phyloP scores from a whole-genome alignment of 2,113 vertebrate species.

The Megaleporinus macrocephalus region DNA sequence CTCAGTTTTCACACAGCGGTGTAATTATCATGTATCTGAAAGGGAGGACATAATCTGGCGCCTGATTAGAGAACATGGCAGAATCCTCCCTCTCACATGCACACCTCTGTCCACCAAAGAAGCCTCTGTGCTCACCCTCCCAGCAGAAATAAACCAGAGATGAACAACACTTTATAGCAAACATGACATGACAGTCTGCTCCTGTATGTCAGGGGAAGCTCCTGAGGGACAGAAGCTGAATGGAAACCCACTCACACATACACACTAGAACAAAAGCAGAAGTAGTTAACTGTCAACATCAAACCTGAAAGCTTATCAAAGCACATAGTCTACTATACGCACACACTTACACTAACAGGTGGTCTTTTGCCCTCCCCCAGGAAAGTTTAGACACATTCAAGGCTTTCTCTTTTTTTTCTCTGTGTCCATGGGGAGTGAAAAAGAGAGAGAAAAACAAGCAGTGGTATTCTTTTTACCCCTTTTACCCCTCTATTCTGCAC shows the following conservation, averaged over 20 bases:
- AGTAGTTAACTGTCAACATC: constrained; percentile 50
- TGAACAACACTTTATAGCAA: not conserved
- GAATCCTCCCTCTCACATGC: constrained; percentile 70
- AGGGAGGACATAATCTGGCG: constrained; percentile 91
- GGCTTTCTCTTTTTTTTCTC: not conserved
- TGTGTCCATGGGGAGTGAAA: not conserved
- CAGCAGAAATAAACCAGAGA: constrained; percentile 5
- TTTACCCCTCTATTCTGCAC: not conserved
- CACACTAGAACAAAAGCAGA: constrained; percentile 29
- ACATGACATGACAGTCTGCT: constrained; percentile 12
- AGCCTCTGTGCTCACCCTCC: not conserved
- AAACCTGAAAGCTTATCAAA: constrained; percentile 57
- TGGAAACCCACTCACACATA: not conserved
- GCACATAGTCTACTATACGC: not conserved
- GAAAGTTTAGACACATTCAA: constrained; percentile 8
- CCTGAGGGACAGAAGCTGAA: not conserved
- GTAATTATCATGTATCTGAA: constrained; percentile 93
- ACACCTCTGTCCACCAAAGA: constrained; percentile 1
- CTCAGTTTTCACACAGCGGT: constrained; percentile 76
- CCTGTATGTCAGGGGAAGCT: not conserved
- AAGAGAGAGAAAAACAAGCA: constrained; percentile 12
- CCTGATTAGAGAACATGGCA: constrained; percentile 91
- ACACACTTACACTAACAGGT: not conserved
- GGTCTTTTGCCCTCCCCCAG: not conserved
- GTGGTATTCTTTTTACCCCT: too few relatives aligned